Percentiles rank a stretch among this genome's conserved stretches.
Evolutionary conservation across 2,888 invertebrate genomes (phyloP).

Genomic region (Cerceris rybyensis): DNA sequence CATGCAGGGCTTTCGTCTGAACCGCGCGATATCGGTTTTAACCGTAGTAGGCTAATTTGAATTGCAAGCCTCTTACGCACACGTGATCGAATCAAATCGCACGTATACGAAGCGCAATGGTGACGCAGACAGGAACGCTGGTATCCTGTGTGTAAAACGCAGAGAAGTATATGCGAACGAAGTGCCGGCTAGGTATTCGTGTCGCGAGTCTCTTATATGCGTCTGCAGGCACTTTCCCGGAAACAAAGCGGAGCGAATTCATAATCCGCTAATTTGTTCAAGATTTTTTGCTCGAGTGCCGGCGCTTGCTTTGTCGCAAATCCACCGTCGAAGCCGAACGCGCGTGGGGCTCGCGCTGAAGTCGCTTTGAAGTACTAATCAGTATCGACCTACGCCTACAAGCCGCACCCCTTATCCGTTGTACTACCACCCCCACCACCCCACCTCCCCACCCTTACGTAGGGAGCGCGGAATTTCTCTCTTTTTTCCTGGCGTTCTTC

Average conservation of each 20-base stretch:
- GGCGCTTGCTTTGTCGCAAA: conserved; percentile 61
- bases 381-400: conserved; percentile 73
- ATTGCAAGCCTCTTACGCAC: conserved; percentile 73
- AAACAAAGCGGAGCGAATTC: conserved; percentile 75
- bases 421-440: conserved; percentile 46
- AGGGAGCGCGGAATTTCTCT: conserved; percentile 40
- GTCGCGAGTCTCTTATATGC: conserved; percentile 54
- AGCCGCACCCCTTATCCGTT: conserved; percentile 55
- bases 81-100: conserved; percentile 68
- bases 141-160: conserved; percentile 12
- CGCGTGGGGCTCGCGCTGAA: conserved; percentile 52
- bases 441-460: conserved; percentile 11
- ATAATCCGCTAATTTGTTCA: conserved; percentile 79
- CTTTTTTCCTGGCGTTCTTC: conserved; percentile 38
- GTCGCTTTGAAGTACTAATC: conserved; percentile 78
- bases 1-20: neutral
- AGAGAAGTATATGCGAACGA: conserved; percentile 36
- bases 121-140: conserved; percentile 37
- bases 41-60: conserved; percentile 76
- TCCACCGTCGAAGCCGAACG: conserved; percentile 47
- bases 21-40: conserved; percentile 58
- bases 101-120: conserved; percentile 23
- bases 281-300: conserved; percentile 73
- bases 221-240: conserved; percentile 61
- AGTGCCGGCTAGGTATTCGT: conserved; percentile 24